Percentiles rank a stretch among this genome's conserved stretches.
These are phyloP conservation scores for Phaedon cochleariae DNA, from an alignment of 2,888 invertebrate species.

Conservation along the genomic window DNA sequence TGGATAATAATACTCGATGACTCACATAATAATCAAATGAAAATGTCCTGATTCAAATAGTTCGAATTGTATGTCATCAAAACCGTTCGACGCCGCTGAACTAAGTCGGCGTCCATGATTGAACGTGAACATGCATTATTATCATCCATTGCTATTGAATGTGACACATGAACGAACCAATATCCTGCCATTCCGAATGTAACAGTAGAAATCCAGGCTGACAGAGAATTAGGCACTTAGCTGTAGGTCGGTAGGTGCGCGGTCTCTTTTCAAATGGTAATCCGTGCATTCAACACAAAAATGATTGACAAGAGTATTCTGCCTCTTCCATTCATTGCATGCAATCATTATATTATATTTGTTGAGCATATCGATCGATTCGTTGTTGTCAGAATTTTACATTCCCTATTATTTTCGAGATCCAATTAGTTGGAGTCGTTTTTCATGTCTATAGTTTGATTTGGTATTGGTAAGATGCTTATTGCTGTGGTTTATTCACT, in stretches of 20 bases:
- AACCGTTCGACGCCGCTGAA: background rate
- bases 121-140: background rate
- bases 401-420: too few species aligned
- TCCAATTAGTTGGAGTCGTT: too few species aligned
- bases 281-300: slow-evolving; percentile 53
- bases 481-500: too few species aligned
- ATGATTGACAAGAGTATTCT: slow-evolving; percentile 59
- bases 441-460: too few species aligned
- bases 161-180: slow-evolving; percentile 57
- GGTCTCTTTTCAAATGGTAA: slow-evolving; percentile 59
- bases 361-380: too few species aligned
- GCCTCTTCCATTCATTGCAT: slow-evolving; percentile 33
- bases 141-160: slow-evolving; percentile 54
- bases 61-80: too few species aligned
- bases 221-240: slow-evolving; percentile 61
- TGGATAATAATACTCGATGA: too few species aligned
- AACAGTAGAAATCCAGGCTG: slow-evolving; percentile 56
- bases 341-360: background rate
- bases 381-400: too few species aligned
- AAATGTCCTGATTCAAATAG: too few species aligned
- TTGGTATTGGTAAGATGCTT: too few species aligned
- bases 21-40: too few species aligned
- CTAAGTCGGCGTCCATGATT: background rate
- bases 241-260: slow-evolving; percentile 51
- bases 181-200: slow-evolving; percentile 54